A percentile compares a stretch with the other conserved stretches of the same genome.
These are phyloP conservation scores for Monarcha castaneiventris DNA, from an alignment of 2,113 vertebrate species.

Conservation along the genomic window DNA sequence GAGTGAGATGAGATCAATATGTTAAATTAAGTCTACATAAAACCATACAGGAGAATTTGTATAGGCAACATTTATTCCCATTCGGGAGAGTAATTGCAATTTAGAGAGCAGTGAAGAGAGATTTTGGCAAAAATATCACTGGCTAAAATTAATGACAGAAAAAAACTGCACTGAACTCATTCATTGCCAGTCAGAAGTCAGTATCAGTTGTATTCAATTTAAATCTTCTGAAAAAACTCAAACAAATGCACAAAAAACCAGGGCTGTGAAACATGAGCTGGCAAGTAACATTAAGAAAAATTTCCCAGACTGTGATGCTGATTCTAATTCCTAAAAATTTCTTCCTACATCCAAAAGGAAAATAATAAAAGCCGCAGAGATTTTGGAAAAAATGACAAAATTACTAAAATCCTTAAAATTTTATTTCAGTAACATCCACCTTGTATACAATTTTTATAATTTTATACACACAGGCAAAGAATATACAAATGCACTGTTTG, in stretches of 20 bases:
- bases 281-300: not conserved
- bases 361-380: not conserved
- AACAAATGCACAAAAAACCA: not conserved
- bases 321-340: not conserved
- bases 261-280: not conserved
- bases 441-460: not conserved
- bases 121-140: not conserved
- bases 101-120: not conserved
- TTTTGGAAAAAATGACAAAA: not conserved
- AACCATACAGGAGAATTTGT: conserved; percentile 25
- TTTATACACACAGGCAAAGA: not conserved
- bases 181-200: not conserved
- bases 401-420: not conserved
- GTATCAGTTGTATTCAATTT: not conserved
- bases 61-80: not conserved
- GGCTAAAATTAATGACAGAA: conserved; percentile 6
- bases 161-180: not conserved
- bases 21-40: conserved; percentile 55
- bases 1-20: conserved; percentile 29
- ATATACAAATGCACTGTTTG: not conserved
- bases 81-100: not conserved
- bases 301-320: not conserved
- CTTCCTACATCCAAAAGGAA: not conserved
- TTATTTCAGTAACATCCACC: not conserved
- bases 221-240: not conserved